Evolutionary conservation across 2,113 vertebrate species (phyloP), one percentile per base, ranked within the genome.

Genomic region (Pyxicephalus adspersus): DNA sequence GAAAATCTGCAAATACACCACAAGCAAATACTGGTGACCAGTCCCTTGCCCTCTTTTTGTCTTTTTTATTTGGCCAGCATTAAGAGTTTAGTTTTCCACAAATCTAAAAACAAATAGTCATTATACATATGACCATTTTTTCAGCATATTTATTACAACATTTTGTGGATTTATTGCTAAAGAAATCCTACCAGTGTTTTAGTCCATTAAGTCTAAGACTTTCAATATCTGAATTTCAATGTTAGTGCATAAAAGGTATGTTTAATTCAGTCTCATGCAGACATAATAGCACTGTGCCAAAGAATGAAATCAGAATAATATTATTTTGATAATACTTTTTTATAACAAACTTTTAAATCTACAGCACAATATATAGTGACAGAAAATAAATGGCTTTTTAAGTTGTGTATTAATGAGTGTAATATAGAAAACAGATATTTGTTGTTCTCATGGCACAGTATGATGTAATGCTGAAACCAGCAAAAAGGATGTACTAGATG

Each of bases 381-480:
- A 13, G 25, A 11, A 50, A 13, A 68, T 4, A 20, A 50, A 7
- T 38, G 26, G 26, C 25, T 18, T 20, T 52, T n/a, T 5, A 57
- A 34, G 19, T 6, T 73, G 26, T 31, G 25, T n/a, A 58, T 23
- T 73, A 31, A 13, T 23, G 54, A n/a, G 29, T 31, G 26, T 29
- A 58, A 34, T n/a, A 26, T 72, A 28, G 55, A 57, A 58, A 2
- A 13, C 7, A 9, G 11, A 45, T 45, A 45, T 45, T 45, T 45
- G 38, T 13, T 45, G 9, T 13, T 13, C 38, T 13, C 38, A 28
- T 73, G 57, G 51, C 52, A 73, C 20, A 57, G 29, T n/a, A 15
- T 57, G 71, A 57, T 31, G 28, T 73, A 73, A 73, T 73, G 19
- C 54, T 73, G 55, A 58, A 55, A 58, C 19, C 54, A 23, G 19